phyloP scores from a whole-genome alignment of 1,140 invertebrate species.

The Penaeus chinensis region DNA sequence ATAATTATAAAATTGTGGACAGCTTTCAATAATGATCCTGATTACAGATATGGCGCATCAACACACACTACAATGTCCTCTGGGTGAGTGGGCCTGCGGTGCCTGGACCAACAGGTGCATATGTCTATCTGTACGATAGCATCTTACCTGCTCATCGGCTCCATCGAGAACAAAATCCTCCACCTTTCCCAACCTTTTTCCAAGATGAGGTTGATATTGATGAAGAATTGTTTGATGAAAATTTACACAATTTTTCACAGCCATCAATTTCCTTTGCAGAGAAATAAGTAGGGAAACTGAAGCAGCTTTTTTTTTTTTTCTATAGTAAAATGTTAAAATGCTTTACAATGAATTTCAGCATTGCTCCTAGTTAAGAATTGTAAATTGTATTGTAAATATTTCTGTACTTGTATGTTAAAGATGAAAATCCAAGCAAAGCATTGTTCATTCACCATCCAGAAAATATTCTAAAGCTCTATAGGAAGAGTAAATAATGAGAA shows the following conservation, averaged over 20 bases:
- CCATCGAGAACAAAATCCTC: conserved; percentile 69
- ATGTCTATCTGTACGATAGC: conserved; percentile 86
- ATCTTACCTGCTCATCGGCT: conserved; percentile 71
- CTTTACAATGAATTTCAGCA: not conserved
- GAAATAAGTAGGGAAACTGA: conserved; percentile 63
- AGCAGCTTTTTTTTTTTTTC: not conserved
- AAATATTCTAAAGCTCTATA: not conserved
- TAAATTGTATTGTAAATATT: too few relatives aligned
- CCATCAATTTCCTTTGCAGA: conserved; percentile 78
- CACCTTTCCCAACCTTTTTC: conserved; percentile 86
- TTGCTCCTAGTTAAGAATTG: not conserved
- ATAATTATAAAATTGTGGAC: too few relatives aligned
- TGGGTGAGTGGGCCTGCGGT: conserved; percentile 85
- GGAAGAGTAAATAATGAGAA: not conserved
- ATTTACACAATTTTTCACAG: conserved; percentile 78
- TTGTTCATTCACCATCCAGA: not conserved
- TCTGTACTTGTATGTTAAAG: not conserved
- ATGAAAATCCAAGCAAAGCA: not conserved
- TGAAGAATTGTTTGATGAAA: conserved; percentile 79
- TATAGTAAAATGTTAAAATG: too few relatives aligned
- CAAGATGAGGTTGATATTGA: conserved; percentile 73
- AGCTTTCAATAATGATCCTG: too few relatives aligned
- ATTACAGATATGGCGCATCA: conserved; percentile 84
- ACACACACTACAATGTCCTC: conserved; percentile 93
- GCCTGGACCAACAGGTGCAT: conserved; percentile 84